Evolutionary conservation across 2,113 vertebrate genomes (phyloP).

Genomic region (Toxotes chatareus): DNA sequence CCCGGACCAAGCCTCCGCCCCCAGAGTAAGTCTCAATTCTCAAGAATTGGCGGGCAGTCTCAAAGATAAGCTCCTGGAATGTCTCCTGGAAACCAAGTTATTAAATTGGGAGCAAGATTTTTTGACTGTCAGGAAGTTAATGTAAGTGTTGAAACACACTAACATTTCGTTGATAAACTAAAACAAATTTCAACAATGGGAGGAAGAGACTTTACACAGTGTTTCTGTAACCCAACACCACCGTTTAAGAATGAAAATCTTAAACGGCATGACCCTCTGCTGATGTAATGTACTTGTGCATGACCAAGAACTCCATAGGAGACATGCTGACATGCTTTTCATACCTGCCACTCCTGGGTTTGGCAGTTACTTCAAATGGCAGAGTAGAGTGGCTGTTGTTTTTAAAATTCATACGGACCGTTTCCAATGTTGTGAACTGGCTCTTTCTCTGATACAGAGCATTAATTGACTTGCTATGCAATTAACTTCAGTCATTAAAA

Average conservation of each 20-base stretch:
- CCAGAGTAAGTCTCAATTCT: slow-evolving; percentile 88
- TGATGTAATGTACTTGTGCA: neutral
- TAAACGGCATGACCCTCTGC: too few species aligned
- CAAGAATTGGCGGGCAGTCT: neutral
- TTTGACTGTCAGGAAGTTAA: neutral
- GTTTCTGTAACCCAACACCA: neutral
- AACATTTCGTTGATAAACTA: neutral
- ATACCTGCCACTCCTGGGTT: neutral
- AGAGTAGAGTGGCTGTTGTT: neutral
- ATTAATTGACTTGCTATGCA: neutral
- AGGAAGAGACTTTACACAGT: neutral
- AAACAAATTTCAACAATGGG: neutral
- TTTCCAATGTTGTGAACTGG: neutral
- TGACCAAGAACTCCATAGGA: neutral
- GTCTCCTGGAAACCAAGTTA: slow-evolving; percentile 7
- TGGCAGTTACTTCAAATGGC: neutral
- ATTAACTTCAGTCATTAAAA: neutral
- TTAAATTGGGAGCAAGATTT: neutral
- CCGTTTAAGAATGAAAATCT: too few species aligned
- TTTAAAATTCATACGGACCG: neutral
- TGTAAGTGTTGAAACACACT: neutral
- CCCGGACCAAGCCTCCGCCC: slow-evolving; percentile 99
- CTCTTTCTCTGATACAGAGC: neutral
- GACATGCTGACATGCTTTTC: neutral
- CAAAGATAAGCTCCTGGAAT: slow-evolving; percentile 3